phyloP scores from a whole-genome alignment of 2,888 invertebrate species.

The Hirtodrosophila confusa region DNA sequence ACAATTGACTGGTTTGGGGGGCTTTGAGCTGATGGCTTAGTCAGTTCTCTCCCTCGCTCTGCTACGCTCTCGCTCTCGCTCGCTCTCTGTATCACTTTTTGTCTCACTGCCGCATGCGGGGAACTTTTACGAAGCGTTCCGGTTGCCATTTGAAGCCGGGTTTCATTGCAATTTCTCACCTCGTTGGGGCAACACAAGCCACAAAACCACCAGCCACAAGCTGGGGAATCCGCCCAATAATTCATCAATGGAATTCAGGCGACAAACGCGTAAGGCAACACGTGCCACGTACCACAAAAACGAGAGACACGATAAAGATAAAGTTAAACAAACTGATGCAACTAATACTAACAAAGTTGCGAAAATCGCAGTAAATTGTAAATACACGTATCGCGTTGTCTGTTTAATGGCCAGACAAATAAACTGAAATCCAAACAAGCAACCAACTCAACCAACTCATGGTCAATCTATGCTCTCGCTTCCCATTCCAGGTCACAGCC shows the following conservation, averaged over 20 bases:
- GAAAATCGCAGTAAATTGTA: slow-evolving; percentile 32
- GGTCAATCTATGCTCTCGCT: slow-evolving; percentile 18
- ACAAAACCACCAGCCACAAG: slow-evolving; percentile 27
- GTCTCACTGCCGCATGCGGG: slow-evolving; percentile 26
- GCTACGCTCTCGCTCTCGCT: background rate
- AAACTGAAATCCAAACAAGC: slow-evolving; percentile 21
- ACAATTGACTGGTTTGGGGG: slow-evolving; percentile 44
- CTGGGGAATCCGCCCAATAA: slow-evolving; percentile 57
- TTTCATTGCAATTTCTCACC: slow-evolving; percentile 70
- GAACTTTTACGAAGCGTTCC: slow-evolving; percentile 48
- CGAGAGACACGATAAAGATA: slow-evolving; percentile 35
- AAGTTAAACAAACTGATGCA: slow-evolving; percentile 54
- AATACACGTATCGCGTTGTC: slow-evolving; percentile 30
- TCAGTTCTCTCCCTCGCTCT: background rate
- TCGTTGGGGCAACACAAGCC: slow-evolving; percentile 51
- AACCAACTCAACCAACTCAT: slow-evolving; percentile 26
- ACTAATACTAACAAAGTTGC: slow-evolving; percentile 52
- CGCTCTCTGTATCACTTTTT: background rate
- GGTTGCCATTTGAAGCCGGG: slow-evolving; percentile 15
- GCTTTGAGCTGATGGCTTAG: slow-evolving; percentile 4
- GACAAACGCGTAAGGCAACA: slow-evolving; percentile 26
- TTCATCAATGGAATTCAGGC: slow-evolving; percentile 65
- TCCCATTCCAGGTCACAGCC: slow-evolving; percentile 66
- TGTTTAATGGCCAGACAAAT: slow-evolving; percentile 17
- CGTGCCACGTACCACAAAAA: slow-evolving; percentile 5